Conservation (phyloP, 92 coral and sea anemone genomes). For the Paramuricea clavata region DNA sequence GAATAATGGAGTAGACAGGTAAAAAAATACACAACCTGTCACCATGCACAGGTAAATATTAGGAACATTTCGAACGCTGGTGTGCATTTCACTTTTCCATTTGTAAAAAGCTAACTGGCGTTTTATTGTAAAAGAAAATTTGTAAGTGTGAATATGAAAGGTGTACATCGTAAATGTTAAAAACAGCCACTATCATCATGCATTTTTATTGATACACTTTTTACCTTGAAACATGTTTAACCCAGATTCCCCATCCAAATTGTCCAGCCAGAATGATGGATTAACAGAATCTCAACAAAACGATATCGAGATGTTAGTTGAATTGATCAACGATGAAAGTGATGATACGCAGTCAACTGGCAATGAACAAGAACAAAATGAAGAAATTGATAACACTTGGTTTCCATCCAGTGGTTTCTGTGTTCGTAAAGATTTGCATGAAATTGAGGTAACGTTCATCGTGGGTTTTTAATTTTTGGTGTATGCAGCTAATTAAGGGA, state of each 20-base stretch:
- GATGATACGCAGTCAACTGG: constrained; percentile 48
- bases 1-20: background rate
- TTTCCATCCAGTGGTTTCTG: constrained; percentile 91
- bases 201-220: background rate
- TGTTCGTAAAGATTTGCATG: constrained; percentile 60
- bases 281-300: constrained; percentile 84
- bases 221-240: background rate
- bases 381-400: constrained; percentile 58
- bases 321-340: constrained; percentile 68
- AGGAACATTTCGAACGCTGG: too few species aligned
- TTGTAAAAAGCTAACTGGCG: too few species aligned
- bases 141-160: too few species aligned
- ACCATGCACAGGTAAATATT: too few species aligned
- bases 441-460: constrained; percentile 72
- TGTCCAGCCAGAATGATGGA: background rate
- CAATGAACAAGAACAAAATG: constrained; percentile 44
- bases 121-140: too few species aligned
- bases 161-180: too few species aligned
- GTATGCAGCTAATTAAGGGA: too few species aligned
- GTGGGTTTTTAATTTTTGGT: too few species aligned
- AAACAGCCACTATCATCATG: background rate
- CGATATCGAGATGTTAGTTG: constrained; percentile 77
- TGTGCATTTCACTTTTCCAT: too few species aligned
- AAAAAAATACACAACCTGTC: background rate
- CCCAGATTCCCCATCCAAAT: constrained; percentile 15